These are phyloP conservation scores for Drosophila pseudoananassae DNA, from an alignment of 1,140 invertebrate genomes.

Conservation along the genomic window DNA sequence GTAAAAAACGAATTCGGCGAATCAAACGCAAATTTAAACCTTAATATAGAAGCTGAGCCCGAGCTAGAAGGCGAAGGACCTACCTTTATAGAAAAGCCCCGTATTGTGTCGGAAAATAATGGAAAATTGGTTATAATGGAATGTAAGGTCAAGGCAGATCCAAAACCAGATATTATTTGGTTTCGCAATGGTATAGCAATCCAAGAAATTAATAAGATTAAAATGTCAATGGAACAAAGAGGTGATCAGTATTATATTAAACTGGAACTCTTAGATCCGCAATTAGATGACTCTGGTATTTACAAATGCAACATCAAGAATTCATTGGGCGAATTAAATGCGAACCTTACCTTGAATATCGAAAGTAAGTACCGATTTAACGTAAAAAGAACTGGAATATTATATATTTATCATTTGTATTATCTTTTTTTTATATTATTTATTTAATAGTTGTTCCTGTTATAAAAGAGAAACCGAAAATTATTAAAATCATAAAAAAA, in stretches of 20 bases:
- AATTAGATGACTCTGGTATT: conserved; percentile 96
- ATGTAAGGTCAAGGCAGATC: conserved; percentile 96
- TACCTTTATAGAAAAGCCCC: conserved; percentile 98
- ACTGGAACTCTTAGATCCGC: conserved; percentile 96
- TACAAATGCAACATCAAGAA: conserved; percentile 99
- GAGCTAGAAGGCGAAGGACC: conserved; percentile 97
- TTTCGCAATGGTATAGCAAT: conserved; percentile 92
- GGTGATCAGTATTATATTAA: conserved; percentile 94
- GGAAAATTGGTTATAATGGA: conserved; percentile 99
- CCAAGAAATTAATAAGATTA: conserved; percentile 92
- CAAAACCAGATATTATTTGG: conserved; percentile 98
- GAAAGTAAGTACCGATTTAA: conserved; percentile 90
- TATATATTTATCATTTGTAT: not conserved
- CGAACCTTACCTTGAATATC: conserved; percentile 98
- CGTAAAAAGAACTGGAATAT: not conserved
- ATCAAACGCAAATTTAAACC: conserved; percentile 98
- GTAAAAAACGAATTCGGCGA: conserved; percentile 98
- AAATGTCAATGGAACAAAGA: conserved; percentile 89
- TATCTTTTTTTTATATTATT: conserved; percentile 10
- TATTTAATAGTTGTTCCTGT: conserved; percentile 92
- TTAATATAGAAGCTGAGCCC: conserved; percentile 98
- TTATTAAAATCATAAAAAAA: conserved; percentile 95
- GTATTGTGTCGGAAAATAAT: conserved; percentile 92
- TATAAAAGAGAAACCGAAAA: conserved; percentile 95
- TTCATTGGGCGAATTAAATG: conserved; percentile 96